Percentiles rank a stretch among this genome's conserved stretches.
These are phyloP conservation scores for Cettia cetti DNA, from an alignment of 2,113 vertebrate genomes.

Conservation along the genomic window DNA sequence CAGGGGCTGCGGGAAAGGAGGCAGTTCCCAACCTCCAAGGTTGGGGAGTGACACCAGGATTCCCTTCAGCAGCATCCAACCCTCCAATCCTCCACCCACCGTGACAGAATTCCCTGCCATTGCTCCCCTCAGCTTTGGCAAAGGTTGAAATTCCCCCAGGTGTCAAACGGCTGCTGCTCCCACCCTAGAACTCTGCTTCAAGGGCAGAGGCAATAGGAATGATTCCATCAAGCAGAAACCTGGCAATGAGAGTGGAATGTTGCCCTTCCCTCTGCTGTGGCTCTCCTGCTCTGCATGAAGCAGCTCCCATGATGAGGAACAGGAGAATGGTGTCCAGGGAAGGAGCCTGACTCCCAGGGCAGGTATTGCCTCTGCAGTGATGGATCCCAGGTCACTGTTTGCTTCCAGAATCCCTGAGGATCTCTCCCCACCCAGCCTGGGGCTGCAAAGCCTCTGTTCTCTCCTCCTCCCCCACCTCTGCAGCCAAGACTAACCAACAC, in stretches of 20 bases:
- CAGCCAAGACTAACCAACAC: not conserved
- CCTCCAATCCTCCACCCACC: not conserved
- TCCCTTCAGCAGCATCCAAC: not conserved
- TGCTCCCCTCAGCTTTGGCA: not conserved
- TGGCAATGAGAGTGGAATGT: not conserved
- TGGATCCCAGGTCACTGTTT: not conserved
- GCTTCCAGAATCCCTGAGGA: not conserved
- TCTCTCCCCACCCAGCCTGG: not conserved
- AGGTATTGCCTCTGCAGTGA: not conserved
- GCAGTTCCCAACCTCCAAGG: not conserved
- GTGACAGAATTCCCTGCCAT: not conserved
- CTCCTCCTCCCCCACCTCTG: not conserved
- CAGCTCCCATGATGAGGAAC: fast-evolving
- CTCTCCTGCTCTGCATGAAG: not conserved
- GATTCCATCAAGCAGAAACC: not conserved
- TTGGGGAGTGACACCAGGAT: not conserved
- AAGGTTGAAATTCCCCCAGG: not conserved
- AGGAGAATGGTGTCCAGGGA: not conserved
- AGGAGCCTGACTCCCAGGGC: not conserved
- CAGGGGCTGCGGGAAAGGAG: not conserved
- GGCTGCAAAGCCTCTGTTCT: not conserved
- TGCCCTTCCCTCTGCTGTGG: not conserved
- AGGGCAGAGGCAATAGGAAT: not conserved
- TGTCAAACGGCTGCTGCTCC: not conserved
- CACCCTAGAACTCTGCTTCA: not conserved